phyloP scores from a whole-genome alignment of 2,113 vertebrate species.

The Synchiropus splendidus region DNA sequence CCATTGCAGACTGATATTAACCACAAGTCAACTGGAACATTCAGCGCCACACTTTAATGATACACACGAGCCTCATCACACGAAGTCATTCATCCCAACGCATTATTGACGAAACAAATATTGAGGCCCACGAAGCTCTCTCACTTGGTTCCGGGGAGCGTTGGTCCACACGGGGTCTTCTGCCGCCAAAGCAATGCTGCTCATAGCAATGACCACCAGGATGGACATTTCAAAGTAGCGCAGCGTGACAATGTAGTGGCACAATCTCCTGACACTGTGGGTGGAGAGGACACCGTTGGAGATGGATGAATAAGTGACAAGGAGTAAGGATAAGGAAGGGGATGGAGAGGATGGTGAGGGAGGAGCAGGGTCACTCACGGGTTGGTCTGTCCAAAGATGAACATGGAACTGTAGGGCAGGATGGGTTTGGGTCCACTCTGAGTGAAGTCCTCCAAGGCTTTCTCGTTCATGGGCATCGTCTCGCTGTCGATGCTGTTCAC shows the following conservation, averaged over 20 bases:
- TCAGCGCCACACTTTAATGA: no score
- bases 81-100: no score
- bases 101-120: no score
- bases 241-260: constrained; percentile 90
- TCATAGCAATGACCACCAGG: constrained; percentile 89
- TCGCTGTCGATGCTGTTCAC: constrained; percentile 78
- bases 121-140: constrained; percentile 43
- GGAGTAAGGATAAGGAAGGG: no score
- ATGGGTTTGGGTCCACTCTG: constrained; percentile 77
- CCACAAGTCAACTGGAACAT: no score
- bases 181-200: constrained; percentile 92
- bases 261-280: constrained; percentile 80
- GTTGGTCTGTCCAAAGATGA: constrained; percentile 85
- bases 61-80: no score
- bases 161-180: constrained; percentile 86
- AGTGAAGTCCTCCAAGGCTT: constrained; percentile 71
- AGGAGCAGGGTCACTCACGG: constrained; percentile 84
- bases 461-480: constrained; percentile 65
- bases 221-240: constrained; percentile 97
- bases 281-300: constrained; percentile 8
- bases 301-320: background rate
- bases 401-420: constrained; percentile 94
- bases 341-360: no score
- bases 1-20: no score
- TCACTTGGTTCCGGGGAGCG: constrained; percentile 83